Base-by-base conservation (phyloP, 2,888 invertebrate genomes). In the Andrena dorsata region DNA sequence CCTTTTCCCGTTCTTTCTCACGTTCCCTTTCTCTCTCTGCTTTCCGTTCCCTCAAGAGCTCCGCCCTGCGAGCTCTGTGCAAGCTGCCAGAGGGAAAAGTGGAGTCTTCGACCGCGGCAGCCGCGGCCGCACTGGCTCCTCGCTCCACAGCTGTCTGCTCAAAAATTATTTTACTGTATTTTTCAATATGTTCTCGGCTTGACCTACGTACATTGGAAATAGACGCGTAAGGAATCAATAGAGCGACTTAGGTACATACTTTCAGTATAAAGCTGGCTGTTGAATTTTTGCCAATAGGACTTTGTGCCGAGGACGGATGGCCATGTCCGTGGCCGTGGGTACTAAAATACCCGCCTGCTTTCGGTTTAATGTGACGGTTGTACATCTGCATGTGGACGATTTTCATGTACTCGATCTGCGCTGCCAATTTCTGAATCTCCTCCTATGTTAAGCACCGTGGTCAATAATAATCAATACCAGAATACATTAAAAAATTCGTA, bases 351-450 rank as follows among this genome's bases (percentile, higher is more conserved):
- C 97, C 96, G 26, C 97, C 97, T 0, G 96, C 96, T 88, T 97
- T 97, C 81, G 97, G 97, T 90, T 97, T 97, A 88, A 98, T 94
- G 94, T 98, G 98, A 6, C 98, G 95, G 94, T 98, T 98, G 95
- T 98, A 97, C 95, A 97, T 96, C 94, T 98, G 97, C 98, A 98
- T 98, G 92, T 98, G 97, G 26, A 98, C 98, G 93, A 98, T 98
- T 95, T 98, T 98, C 97, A 98, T 98, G 94, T 97, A 97, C 94
- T 98, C 98, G 88, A 98, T 98, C 94, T 98, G 98, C 30, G 97
- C 97, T 0, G 98, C 98, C 85, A 98, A 94, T 93, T 98, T 98
- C 91, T 98, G 98, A 47, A 98, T 97, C 94, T 98, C 98, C 93
- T 98, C 98, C 97, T 74, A 4, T 35, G 1, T 30, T 28, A 32